Evolutionary conservation across 1,140 invertebrate genomes (phyloP), one percentile per base, ranked within the genome.

Genomic region (Drosophila rufa): DNA sequence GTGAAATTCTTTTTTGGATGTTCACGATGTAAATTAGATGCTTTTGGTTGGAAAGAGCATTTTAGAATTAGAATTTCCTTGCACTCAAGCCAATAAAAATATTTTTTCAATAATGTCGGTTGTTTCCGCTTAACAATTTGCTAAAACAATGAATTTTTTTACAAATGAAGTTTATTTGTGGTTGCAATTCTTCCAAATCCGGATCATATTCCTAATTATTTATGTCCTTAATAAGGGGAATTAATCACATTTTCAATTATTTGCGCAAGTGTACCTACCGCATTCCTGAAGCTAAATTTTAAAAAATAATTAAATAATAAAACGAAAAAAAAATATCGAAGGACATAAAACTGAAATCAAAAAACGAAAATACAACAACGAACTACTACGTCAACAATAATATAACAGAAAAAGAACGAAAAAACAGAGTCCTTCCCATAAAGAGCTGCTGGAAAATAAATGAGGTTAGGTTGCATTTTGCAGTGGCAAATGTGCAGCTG

Each of bases 391-490:
- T 0, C 22, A 43, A 43, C 15, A 43, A 17, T n/a, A 43, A 43
- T n/a, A 43, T 17, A n/a, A 43, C 42, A 43, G 42, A 43, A n/a
- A 43, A n/a, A 7, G 7, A 43, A 43, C n/a, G 8, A 43, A 43
- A 43, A 43, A n/a, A n/a, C 17, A 25, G 27, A 6, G 27, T 30
- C 27, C 27, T 1, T 30, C 27, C 27, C 5, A n/a, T n/a, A 7
- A 17, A 14, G 17, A 19, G 8, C n/a, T 30, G 27, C 27, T 30
- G 7, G 27, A 30, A 30, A 30, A 30, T 30, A 30, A 30, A 45
- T 45, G 43, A 45, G 43, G 15, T 45, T 45, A 45, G n/a, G n/a
- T 45, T 45, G n/a, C 6, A n/a, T 45, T 45, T 45, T 45, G 43
- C 3, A 43, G 17, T 43, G 42, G 15, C 42, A 43, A 7, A n/a